Base-by-base conservation (phyloP, 2,888 invertebrate genomes). In the Microctonus hyperodae region DNA sequence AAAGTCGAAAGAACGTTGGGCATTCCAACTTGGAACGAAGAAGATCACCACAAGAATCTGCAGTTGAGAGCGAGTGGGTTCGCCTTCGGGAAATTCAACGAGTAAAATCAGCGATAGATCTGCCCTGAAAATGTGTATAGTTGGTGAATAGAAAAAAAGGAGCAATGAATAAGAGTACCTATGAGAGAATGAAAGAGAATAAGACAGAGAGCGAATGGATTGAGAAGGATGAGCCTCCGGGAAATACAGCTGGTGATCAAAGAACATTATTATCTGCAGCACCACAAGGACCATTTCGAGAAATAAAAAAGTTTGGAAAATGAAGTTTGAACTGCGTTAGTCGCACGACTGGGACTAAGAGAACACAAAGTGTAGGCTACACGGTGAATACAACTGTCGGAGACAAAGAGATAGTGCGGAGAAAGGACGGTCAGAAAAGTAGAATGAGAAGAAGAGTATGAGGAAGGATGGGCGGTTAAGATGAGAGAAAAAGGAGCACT, bases 281-380 rank as follows among this genome's bases (percentile, higher is more conserved):
- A 57, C 55, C 58, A 59, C 33, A 22, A 58, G 51, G 51, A 67
- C 44, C 63, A 28, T 59, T 63, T 63, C 40, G 37, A 31, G 13
- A 68, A 68, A 70, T 72, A 69, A 73, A 69, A 59, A 73, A 73
- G 65, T 72, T 69, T 55, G 58, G 69, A 64, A 70, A 73, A 73
- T 70, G 68, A 73, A 73, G 70, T 72, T 73, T 70, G 64, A 72
- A 70, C 69, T 68, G 65, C 63, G 70, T 69, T 71, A 68, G 64
- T 63, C 59, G 68, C 66, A 62, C 66, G 56, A 60, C 64, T 51
- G 62, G 35, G 62, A 62, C 35, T 37, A 22, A 37, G 53, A 58
- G 51, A 33, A 35, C 57, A 63, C 48, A 51, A 35, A 55, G 65
- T 55, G 25, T 37, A 37, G 55, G 35, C 23, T 48, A 50, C 48